A percentile compares a stretch with the other conserved stretches of the same genome.
phyloP scores from a whole-genome alignment of 2,113 vertebrate genomes.

The Heterochromis multidens region DNA sequence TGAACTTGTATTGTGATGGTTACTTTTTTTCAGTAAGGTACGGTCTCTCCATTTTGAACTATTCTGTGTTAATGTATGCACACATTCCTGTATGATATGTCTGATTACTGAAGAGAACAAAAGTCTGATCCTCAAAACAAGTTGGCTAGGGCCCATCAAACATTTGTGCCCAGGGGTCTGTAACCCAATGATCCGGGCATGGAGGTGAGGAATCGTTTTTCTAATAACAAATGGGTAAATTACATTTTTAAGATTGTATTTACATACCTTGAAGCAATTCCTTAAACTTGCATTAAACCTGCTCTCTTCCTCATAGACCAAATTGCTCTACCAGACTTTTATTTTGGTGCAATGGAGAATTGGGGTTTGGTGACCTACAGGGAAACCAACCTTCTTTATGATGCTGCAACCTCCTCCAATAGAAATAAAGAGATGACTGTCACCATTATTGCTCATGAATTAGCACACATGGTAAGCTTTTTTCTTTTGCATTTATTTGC shows the following conservation, averaged over 20 bases:
- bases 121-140: too few species aligned
- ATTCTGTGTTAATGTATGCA: too few species aligned
- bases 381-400: constrained; percentile 82
- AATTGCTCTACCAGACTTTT: constrained; percentile 88
- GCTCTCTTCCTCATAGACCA: constrained; percentile 77
- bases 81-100: too few species aligned
- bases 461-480: constrained; percentile 87
- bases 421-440: constrained; percentile 84
- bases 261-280: neutral
- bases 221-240: neutral
- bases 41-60: too few species aligned
- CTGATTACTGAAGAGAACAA: too few species aligned
- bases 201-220: neutral
- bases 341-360: constrained; percentile 92
- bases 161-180: too few species aligned
- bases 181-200: too few species aligned
- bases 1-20: too few species aligned
- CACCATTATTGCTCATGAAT: constrained; percentile 86
- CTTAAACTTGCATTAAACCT: neutral
- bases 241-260: neutral
- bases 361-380: constrained; percentile 94
- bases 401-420: constrained; percentile 73
- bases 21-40: too few species aligned
- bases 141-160: too few species aligned
- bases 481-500: neutral